These are phyloP conservation scores for Caradrina clavipalpis DNA, from an alignment of 2,888 invertebrate species.

Conservation along the genomic window DNA sequence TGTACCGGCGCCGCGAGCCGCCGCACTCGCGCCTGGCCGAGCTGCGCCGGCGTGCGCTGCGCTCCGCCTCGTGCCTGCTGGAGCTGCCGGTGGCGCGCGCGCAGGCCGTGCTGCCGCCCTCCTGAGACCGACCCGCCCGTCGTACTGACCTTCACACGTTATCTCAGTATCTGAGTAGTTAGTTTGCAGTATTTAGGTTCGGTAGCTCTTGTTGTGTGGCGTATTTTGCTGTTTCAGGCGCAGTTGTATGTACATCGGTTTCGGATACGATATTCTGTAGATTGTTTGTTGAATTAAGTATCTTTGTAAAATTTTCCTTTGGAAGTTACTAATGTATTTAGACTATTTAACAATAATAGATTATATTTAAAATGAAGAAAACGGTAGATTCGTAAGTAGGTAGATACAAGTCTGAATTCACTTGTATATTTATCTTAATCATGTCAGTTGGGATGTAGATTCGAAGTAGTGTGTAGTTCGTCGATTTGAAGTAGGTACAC, in stretches of 20 bases:
- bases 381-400: no score
- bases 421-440: background rate
- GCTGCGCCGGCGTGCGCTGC: background rate
- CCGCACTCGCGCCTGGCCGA: background rate
- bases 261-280: background rate
- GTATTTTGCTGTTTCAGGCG: constrained; percentile 18
- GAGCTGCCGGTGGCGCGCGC: background rate
- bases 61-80: background rate
- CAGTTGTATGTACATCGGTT: background rate
- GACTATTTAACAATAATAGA: no score
- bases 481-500: constrained; percentile 5
- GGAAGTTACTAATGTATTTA: no score
- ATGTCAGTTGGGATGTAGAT: constrained; percentile 1
- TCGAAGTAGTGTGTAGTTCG: background rate
- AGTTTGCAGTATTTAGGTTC: constrained; percentile 3
- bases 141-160: background rate
- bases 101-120: no score
- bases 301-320: background rate
- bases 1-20: rapidly evolving
- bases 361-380: no score
- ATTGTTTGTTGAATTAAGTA: background rate
- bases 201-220: background rate
- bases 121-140: background rate
- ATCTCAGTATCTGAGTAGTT: constrained; percentile 10
- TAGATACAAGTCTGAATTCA: background rate